phyloP scores from a whole-genome alignment of 2,113 vertebrate genomes.

The Chloebia gouldiae region DNA sequence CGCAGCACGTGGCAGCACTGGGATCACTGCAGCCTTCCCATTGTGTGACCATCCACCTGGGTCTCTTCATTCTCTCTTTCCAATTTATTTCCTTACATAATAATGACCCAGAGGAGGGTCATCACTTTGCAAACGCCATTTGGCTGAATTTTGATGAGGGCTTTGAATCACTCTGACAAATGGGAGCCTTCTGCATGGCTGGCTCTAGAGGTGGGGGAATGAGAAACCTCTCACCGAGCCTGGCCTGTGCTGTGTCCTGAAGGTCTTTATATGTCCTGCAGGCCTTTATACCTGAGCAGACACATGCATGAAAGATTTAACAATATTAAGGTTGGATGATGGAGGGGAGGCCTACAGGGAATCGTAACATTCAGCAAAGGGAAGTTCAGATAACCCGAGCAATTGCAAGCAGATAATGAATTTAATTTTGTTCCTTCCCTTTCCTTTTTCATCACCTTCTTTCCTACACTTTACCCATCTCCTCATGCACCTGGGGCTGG shows the following conservation, averaged over 20 bases:
- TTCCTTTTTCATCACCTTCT: background rate
- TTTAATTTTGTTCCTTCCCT: background rate
- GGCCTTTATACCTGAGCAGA: background rate
- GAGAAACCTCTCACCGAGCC: background rate
- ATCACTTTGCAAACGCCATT: conserved; percentile 29
- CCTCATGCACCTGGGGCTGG: background rate
- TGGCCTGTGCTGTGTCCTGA: background rate
- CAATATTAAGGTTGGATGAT: background rate
- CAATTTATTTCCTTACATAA: conserved; percentile 51
- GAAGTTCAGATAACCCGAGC: background rate
- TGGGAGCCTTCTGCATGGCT: conserved; percentile 44
- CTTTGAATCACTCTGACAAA: conserved; percentile 48
- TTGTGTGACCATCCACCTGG: conserved; percentile 8
- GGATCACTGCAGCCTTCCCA: background rate
- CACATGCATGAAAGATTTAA: background rate
- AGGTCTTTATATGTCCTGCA: conserved; percentile 17
- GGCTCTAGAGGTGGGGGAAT: background rate
- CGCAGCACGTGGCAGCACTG: background rate
- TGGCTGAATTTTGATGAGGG: conserved; percentile 59
- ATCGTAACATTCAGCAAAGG: background rate
- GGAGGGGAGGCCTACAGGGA: background rate
- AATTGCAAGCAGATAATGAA: background rate
- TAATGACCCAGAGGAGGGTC: conserved; percentile 60
- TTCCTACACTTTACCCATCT: background rate
- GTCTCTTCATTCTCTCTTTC: conserved; percentile 22